Conservation (phyloP, 2,888 invertebrate genomes). For the Tetranychus piercei region DNA sequence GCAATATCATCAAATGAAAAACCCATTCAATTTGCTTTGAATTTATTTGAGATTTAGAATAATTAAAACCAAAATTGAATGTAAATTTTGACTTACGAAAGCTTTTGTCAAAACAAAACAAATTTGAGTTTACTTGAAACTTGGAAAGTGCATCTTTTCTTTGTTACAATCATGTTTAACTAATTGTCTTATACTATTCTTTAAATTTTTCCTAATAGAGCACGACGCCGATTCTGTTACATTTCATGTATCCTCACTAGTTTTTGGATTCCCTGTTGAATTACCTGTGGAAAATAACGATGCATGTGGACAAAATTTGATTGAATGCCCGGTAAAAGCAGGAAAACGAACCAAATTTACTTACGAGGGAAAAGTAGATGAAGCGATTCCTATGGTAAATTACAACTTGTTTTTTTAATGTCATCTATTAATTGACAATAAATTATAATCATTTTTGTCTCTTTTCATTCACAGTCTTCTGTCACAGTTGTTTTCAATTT, state of each 20-base stretch:
- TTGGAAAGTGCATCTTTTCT: not conserved
- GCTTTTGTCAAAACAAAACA: no score
- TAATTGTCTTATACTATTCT: not conserved
- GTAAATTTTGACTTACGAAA: no score
- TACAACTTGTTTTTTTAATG: not conserved
- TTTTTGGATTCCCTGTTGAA: conserved; percentile 9
- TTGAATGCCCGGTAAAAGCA: conserved; percentile 9
- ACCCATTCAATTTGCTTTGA: no score
- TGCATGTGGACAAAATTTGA: conserved; percentile 5
- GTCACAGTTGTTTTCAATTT: conserved; percentile 3
- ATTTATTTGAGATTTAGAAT: no score
- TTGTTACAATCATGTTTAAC: not conserved
- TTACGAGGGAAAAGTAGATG: not conserved
- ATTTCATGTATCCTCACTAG: conserved; percentile 2
- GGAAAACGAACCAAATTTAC: conserved; percentile 4
- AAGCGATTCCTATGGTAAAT: conserved; percentile 4
- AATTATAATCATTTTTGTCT: not conserved
- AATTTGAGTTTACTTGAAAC: no score
- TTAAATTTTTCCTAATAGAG: not conserved
- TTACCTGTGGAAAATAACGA: conserved; percentile 2
- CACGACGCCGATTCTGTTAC: not conserved
- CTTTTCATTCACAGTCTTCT: not conserved
- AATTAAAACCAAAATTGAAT: no score
- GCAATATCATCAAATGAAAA: no score
- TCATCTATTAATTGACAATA: not conserved